Evolutionary conservation across 2,888 invertebrate species (phyloP), one percentile per base, ranked within the genome.

Genomic region (Disparrhopalites patrizii): DNA sequence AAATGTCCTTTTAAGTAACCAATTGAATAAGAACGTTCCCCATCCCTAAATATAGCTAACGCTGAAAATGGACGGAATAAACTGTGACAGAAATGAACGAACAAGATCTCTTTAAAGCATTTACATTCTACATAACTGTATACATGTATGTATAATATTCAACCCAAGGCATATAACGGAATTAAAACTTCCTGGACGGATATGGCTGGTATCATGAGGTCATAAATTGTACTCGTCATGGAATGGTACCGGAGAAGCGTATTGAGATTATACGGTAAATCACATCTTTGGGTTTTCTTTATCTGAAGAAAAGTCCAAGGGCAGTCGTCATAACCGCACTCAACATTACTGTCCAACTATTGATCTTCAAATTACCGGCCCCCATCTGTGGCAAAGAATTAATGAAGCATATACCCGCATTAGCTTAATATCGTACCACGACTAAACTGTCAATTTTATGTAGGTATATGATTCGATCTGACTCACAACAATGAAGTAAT

Each of bases 401-500:
- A n/a, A 18, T 1, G n/a, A 38, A 57, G 15, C 13, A 40, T 25
- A 28, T 52, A 28, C 3, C 31, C 18, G 28, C 30, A 30, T 3
- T 18, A 56, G 31, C 36, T 52, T 52, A 13, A 25, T 50, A 8
- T 25, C 50, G 27, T 10, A 20, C 27, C 23, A 23, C 15, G 27
- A 3, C 25, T 23, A 28, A 51, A 2, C 28, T 15, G 13, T 2
- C 25, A 43, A 7, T 18, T 4, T 3, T 13, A 3, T 43, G 13
- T 25, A 51, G 13, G 23, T 3, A 51, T 5, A 13, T 20, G 3
- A 7, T 23, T 10, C 18, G 7, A n/a, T 51, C 23, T 25, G 20
- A 87, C 92, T 90, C 82, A 96, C 95, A 78, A 96, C 91, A 57
- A 93, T 87, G 79, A 87, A 97, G 79, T 91, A 96, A 80, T 97